A percentile compares a stretch with the other conserved stretches of the same genome.
Evolutionary conservation across 2,797 vertebrate species (phyloP).

Genomic region (Trachops cirrhosus): DNA sequence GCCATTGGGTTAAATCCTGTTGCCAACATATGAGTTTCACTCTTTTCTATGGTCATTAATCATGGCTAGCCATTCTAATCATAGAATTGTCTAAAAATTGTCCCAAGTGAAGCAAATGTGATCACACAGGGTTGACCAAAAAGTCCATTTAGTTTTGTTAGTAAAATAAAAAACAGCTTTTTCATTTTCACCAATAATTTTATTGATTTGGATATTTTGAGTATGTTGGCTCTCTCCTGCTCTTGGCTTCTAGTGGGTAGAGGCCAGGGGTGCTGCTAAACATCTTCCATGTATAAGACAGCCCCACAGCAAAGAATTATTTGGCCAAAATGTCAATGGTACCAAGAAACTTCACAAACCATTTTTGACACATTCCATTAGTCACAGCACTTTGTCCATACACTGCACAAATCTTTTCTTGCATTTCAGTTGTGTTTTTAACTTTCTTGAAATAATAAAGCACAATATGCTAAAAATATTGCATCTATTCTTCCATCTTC

Average conservation of each 20-base stretch:
- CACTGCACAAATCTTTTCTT: not conserved
- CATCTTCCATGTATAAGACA: not conserved
- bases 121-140: not conserved
- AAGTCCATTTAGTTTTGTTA: not conserved
- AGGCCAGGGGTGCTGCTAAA: not conserved
- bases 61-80: not conserved
- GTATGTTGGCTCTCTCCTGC: not conserved
- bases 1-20: not conserved
- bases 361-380: not conserved
- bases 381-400: not conserved
- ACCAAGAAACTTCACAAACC: not conserved
- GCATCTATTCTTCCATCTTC: not conserved
- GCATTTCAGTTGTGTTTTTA: not conserved
- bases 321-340: not conserved
- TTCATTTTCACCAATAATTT: not conserved
- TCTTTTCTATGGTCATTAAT: not conserved
- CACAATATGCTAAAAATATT: not conserved
- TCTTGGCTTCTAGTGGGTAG: not conserved
- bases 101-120: not conserved
- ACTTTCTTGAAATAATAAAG: not conserved
- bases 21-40: not conserved
- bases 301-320: not conserved
- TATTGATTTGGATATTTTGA: not conserved
- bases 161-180: not conserved
- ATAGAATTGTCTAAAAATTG: not conserved